phyloP scores from a whole-genome alignment of 2,113 vertebrate genomes.

The Saguinus imperator region DNA sequence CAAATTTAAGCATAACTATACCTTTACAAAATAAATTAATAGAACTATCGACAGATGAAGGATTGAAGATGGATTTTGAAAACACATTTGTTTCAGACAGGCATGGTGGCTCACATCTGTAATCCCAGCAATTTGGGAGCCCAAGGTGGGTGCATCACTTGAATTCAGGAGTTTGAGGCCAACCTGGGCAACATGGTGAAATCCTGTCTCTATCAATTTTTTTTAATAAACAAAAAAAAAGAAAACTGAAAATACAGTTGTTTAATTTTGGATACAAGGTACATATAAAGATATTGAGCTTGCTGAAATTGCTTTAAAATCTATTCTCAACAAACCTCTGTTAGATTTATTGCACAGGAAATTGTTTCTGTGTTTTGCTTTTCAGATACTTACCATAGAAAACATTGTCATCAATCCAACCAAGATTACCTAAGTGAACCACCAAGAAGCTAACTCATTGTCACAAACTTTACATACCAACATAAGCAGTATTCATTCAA shows the following conservation, averaged over 20 bases:
- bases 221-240: not conserved
- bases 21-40: not conserved
- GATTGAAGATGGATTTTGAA: conserved; percentile 6
- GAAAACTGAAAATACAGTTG: not conserved
- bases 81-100: not conserved
- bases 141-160: no score
- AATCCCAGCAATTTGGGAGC: no score
- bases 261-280: not conserved
- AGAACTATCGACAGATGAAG: not conserved
- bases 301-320: conserved; percentile 32
- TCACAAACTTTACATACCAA: not conserved
- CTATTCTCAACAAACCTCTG: not conserved
- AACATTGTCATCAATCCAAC: not conserved
- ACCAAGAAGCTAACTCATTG: not conserved
- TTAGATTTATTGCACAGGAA: not conserved
- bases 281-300: not conserved
- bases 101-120: no score
- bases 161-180: no score
- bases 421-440: not conserved
- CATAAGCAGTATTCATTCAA: not conserved
- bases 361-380: no score
- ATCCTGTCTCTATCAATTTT: no score
- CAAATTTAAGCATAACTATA: not conserved
- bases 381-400: no score
- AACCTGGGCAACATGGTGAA: no score